A percentile compares a stretch with the other conserved stretches of the same genome.
phyloP scores from a whole-genome alignment of 2,797 vertebrate genomes.

The Melopsittacus undulatus region DNA sequence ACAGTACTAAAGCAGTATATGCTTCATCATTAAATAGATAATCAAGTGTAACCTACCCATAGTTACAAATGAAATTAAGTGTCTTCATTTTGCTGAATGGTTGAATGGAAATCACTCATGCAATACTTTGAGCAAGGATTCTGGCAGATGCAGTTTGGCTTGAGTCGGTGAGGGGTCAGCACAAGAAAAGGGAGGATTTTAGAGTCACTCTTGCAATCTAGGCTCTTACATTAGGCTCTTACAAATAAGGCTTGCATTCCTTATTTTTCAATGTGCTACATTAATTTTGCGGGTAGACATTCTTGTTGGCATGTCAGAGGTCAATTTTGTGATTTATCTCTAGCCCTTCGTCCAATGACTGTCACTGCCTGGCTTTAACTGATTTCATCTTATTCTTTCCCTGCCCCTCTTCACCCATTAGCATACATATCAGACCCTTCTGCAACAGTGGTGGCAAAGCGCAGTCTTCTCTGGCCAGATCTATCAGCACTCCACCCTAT shows the following conservation, averaged over 20 bases:
- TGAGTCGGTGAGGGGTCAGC: neutral
- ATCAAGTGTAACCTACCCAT: neutral
- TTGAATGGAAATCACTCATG: neutral
- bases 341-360: neutral
- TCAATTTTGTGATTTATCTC: neutral
- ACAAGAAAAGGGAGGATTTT: neutral
- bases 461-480: neutral
- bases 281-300: neutral
- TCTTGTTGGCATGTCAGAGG: neutral
- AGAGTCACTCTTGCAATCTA: neutral
- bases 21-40: neutral
- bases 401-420: neutral
- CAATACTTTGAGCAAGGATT: neutral
- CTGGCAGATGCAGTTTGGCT: neutral
- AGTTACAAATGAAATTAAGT: neutral
- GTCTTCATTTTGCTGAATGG: neutral
- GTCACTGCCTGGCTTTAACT: neutral
- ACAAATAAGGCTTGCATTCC: no score
- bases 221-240: no score
- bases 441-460: neutral
- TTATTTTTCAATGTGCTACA: neutral
- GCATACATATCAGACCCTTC: rapidly evolving
- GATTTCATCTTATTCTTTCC: neutral
- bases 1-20: neutral
- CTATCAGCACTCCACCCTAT: neutral